Evolutionary conservation across 1,140 invertebrate genomes (phyloP), one percentile per base, ranked within the genome.

Genomic region (Tyrophagus putrescentiae): DNA sequence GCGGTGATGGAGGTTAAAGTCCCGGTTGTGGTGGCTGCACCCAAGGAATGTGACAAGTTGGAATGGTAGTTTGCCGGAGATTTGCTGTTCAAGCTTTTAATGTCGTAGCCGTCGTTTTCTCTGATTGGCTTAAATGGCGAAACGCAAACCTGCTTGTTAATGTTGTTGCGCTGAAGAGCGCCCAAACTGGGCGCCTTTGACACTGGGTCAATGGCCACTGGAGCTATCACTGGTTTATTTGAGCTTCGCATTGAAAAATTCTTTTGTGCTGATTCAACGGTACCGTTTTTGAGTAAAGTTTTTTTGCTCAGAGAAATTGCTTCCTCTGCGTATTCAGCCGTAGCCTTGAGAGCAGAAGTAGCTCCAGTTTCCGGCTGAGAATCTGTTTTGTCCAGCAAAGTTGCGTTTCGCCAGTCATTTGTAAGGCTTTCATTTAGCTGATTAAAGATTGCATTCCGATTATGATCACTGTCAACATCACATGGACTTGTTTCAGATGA

Each of bases 381-480:
- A 39, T 39, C 36, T 13, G n/a, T n/a, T 39, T 39, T 39, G 36
- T 13, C 13, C 13, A 13, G 36, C 13, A 13, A 13, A n/a, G 36
- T 39, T 39, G 36, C n/a, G 13, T n/a, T 39, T 13, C 13, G 13
- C 13, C 13, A 39, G 9, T 21, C n/a, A 4, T 6, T 11, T 4
- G 4, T 57, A 42, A 57, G 25, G 4, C 18, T 16, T 34, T 57
- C 9, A 41, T 42, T 57, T 3, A 57, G 6, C 58, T 60, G 6
- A 6, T 11, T 5, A 60, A 50, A 59, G 27, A 60, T 60, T 4
- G 58, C 31, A 60, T 60, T 33, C 34, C n/a, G 18, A 18, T 54
- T n/a, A 31, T 32, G 9, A 13, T 3, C 2, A 32, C 3, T 9
- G 31, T 33, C 36, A 9, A 41, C 18, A 54, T 23, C 18, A 54